phyloP scores from a whole-genome alignment of 2,113 vertebrate genomes.

The Acrocephalus arundinaceus region DNA sequence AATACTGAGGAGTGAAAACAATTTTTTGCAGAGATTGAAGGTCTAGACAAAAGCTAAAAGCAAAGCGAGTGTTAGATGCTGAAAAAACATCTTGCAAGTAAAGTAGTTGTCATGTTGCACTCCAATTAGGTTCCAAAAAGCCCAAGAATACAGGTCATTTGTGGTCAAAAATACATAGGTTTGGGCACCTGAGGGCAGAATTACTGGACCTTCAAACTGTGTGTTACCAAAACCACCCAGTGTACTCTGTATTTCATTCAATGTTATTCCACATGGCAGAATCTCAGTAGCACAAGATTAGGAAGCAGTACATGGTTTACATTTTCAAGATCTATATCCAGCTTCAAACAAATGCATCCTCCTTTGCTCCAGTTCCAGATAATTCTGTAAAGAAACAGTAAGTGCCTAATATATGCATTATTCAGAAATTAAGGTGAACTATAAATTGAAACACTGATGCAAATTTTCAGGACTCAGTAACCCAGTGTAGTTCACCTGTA shows the following conservation, averaged over 20 bases:
- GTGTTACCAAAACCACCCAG: neutral
- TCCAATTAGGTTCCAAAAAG: neutral
- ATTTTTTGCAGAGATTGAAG: neutral
- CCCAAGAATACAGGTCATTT: neutral
- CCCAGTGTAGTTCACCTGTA: neutral
- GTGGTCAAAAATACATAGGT: neutral
- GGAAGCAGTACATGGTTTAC: neutral
- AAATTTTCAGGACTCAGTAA: neutral
- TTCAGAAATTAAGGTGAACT: neutral
- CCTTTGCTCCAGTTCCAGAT: neutral
- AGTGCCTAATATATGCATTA: neutral
- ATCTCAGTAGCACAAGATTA: neutral
- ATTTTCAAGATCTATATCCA: neutral
- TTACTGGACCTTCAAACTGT: neutral
- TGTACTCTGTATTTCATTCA: neutral
- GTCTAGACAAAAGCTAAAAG: neutral
- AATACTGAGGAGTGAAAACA: neutral
- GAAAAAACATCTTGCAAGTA: neutral
- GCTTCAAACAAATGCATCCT: neutral
- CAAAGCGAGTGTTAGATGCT: neutral
- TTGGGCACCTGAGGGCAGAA: neutral
- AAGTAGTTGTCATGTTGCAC: neutral
- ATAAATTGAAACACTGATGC: neutral
- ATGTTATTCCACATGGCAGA: rapidly evolving
- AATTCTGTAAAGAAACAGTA: neutral